These are phyloP conservation scores for Halcyon badia DNA, from an alignment of 2,797 vertebrate genomes.

Conservation along the genomic window DNA sequence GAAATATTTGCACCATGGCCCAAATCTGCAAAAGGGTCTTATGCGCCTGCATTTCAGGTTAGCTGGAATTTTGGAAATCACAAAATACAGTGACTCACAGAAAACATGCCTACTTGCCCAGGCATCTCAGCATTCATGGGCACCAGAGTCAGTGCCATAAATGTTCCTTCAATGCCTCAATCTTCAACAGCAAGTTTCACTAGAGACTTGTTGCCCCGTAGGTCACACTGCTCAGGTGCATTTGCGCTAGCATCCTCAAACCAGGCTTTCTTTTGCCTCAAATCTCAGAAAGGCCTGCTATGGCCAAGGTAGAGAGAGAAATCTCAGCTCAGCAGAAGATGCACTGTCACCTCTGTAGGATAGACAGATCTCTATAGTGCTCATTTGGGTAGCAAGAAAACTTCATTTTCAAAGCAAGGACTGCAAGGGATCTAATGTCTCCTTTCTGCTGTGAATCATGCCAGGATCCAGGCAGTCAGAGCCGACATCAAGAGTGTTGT, in stretches of 20 bases:
- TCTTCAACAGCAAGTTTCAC: background rate
- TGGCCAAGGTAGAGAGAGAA: background rate
- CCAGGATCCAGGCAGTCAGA: background rate
- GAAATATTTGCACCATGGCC: background rate
- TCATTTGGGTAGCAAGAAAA: background rate
- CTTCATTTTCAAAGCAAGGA: background rate
- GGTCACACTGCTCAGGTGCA: background rate
- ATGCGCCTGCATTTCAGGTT: rapidly evolving
- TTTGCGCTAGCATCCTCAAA: background rate
- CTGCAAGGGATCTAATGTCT: background rate
- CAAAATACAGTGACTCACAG: background rate
- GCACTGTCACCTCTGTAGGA: background rate
- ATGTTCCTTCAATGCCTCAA: background rate
- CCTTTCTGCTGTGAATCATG: background rate
- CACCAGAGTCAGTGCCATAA: background rate
- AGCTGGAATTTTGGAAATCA: background rate
- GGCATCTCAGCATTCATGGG: background rate
- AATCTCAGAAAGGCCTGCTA: background rate
- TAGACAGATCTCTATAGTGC: background rate
- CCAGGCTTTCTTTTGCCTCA: background rate
- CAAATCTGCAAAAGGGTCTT: background rate
- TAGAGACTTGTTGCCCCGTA: background rate
- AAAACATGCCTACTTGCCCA: background rate
- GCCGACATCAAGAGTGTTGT: background rate
- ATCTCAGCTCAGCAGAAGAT: background rate